These are phyloP conservation scores for Hydropsyche betteni DNA, from an alignment of 2,888 invertebrate species.

Conservation along the genomic window DNA sequence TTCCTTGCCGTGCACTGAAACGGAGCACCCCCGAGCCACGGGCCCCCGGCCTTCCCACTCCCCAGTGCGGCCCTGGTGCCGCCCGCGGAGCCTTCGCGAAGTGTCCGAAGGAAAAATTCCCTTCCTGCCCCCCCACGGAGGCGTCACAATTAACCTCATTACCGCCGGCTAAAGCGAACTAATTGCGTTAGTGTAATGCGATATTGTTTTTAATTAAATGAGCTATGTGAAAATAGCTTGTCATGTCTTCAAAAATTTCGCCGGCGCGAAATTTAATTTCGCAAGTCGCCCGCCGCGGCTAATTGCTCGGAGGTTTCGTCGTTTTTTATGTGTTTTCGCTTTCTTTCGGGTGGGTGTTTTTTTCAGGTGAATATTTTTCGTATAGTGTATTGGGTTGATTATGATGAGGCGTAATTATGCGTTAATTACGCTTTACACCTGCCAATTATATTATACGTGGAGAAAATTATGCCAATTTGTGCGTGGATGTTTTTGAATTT, in stretches of 20 bases:
- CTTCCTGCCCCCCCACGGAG: conserved; percentile 35
- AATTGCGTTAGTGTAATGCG: conserved; percentile 51
- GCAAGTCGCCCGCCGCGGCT: conserved; percentile 3
- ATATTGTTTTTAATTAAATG: conserved; percentile 52
- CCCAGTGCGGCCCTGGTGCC: too few relatives aligned
- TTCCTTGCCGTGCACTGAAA: conserved; percentile 19
- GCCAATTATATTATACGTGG: too few relatives aligned
- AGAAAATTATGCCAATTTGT: too few relatives aligned
- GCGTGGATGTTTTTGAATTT: too few relatives aligned
- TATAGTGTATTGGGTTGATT: conserved; percentile 3
- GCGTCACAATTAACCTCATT: conserved; percentile 51
- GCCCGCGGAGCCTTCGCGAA: too few relatives aligned
- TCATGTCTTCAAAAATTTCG: conserved; percentile 45
- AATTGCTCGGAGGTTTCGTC: not conserved
- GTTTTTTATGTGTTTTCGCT: not conserved
- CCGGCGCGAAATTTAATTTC: conserved; percentile 45
- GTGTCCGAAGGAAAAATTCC: conserved; percentile 45
- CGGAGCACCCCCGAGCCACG: conserved; percentile 25
- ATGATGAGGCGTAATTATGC: conserved; percentile 6
- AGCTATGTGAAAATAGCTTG: conserved; percentile 46
- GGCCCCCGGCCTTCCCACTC: not conserved
- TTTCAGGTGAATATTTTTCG: not conserved
- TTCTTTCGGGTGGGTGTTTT: too few relatives aligned
- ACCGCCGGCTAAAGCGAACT: conserved; percentile 49
- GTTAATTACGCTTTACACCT: conserved; percentile 14